Conservation (phyloP, 1,140 invertebrate genomes). For the Cotesia typhae region DNA sequence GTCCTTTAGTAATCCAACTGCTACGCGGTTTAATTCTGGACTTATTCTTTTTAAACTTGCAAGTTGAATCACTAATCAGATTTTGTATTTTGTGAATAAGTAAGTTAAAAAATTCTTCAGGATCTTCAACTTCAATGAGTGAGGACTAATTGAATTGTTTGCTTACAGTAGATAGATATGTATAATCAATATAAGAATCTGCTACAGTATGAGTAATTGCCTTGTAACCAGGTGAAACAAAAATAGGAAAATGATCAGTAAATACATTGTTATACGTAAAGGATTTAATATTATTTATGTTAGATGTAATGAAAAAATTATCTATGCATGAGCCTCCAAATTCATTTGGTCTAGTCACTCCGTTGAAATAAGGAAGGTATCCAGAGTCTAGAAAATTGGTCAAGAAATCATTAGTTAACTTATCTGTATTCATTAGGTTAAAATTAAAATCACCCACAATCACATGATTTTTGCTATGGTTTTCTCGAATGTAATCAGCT, state of each 20-base stretch:
- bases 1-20: background rate
- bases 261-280: background rate
- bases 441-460: no score
- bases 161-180: background rate
- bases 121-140: background rate
- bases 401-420: no score
- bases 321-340: background rate
- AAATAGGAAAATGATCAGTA: background rate
- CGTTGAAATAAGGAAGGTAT: background rate
- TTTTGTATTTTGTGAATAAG: background rate
- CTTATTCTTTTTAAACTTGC: background rate
- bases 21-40: background rate
- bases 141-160: background rate
- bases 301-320: background rate
- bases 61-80: background rate
- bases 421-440: no score
- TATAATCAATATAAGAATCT: background rate
- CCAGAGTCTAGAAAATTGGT: no score
- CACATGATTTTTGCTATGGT: background rate
- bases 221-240: background rate
- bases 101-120: background rate
- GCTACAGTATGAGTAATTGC: background rate
- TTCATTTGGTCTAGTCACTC: background rate
- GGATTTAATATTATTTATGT: background rate
- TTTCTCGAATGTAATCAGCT: no score